Base-by-base conservation (phyloP, 2,113 vertebrate species). In the Myiozetetes cayanensis region DNA sequence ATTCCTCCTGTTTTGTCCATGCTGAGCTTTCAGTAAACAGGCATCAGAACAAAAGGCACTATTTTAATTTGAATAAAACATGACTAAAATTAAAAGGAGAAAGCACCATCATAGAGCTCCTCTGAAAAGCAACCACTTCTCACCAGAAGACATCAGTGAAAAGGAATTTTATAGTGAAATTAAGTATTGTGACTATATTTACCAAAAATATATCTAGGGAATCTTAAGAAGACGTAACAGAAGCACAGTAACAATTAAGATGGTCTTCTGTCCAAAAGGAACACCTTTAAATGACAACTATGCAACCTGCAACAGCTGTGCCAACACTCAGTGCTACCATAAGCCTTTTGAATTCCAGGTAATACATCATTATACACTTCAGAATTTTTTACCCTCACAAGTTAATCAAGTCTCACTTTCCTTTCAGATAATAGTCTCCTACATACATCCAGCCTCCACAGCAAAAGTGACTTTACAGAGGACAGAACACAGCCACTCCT, bases 341-440 rank as follows among this genome's bases (percentile, higher is more conserved):
- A 0, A 81, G n/a, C 31, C 41, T 76, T 61, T 5, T 39, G 47
- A 73, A 65, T 7, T 47, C 39, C 0, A 0, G 8, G 6, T 44
- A 79, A n/a, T 20, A 72, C 7, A 22, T n/a, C 31, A 63, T 18
- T 2, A 1, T 5, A 66, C 1, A 5, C 25, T 59, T 43, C 3
- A 2, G 6, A 53, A 37, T 18, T 47, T 61, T 67, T 35, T 52
- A 17, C 28, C 75, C 24, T 52, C 63, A 49, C 6, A 56, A 10
- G 31, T 52, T 44, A 89, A 65, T 37, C 25, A 90, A 67, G 53
- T 66, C 50, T 46, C 49, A 46, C 18, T 46, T 80, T 44, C 53
- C 30, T 27, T 71, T 73, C 46, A 56, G 27, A 21, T 21, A 87
- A 28, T 0, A 30, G 10, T 25, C 58, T 61, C n/a, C 33, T 35